Evolutionary conservation across 2,113 vertebrate species (phyloP), one percentile per base, ranked within the genome.

Genomic region (Lophotis ruficrista): DNA sequence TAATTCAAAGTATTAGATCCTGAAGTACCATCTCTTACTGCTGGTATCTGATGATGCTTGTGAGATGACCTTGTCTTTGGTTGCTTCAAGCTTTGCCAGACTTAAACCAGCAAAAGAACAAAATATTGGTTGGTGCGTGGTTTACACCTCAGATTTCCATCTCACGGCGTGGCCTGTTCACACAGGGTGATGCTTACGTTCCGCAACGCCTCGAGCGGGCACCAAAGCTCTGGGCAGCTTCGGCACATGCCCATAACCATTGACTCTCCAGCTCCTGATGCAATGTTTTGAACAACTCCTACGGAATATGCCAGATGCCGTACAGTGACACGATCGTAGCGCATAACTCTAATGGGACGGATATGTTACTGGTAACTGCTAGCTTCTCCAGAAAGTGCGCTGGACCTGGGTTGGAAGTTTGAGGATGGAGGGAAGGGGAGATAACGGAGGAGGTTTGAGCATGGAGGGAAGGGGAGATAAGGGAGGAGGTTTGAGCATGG

Each of bases 181-280:
- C 8, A 9, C 20, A 17, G 30, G 64, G 22, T 37, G 37, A 24
- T 10, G 23, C 35, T 54, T 5, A 25, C 53, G 14, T 60, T 60
- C 51, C 45, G 56, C 1, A 0, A 18, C 0, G 4, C 66, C 33
- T 50, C 3, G 8, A 19, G 10, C 15, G 28, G 24, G 38, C 28
- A 3, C 68, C 51, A 57, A 57, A 56, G 54, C 37, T 83, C 25
- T 7, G n/a, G 19, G 21, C 21, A 14, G 14, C 23, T 50, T 43
- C 5, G 50, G 45, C 5, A 12, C 5, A 0, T 56, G 47, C 28
- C 47, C 28, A 47, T 10, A 18, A 23, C 7, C 38, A 33, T 41
- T 38, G 56, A 17, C 10, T 3, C 27, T 22, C 65, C 51, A 31
- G 24, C 20, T 66, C 37, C 43, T 57, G n/a, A 10, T 13, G 25